Conservation (phyloP, 2,797 vertebrate species). For the Alauda arvensis region DNA sequence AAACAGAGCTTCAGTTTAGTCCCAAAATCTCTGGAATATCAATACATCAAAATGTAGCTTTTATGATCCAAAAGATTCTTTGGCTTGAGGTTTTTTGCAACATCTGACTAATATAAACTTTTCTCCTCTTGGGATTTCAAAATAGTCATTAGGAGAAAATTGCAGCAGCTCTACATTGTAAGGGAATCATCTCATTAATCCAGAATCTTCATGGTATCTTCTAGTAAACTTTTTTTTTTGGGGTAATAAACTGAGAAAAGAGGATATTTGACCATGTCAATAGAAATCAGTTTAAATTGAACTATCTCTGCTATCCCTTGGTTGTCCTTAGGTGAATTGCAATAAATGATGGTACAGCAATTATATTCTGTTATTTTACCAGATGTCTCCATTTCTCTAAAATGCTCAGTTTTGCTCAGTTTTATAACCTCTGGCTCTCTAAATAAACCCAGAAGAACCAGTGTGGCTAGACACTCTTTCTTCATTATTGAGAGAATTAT, state of each 20-base stretch:
- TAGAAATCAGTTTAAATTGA: not conserved
- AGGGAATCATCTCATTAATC: not conserved
- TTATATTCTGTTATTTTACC: constrained; percentile 18
- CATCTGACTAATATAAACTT: not conserved
- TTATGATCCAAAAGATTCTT: not conserved
- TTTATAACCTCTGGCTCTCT: not conserved
- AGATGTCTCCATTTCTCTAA: not conserved
- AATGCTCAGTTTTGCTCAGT: not conserved
- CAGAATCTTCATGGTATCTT: not conserved
- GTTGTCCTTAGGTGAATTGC: not conserved
- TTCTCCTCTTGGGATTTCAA: not conserved
- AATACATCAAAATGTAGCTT: not conserved
- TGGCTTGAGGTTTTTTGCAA: not conserved
- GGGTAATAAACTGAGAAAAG: not conserved
- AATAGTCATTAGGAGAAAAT: not conserved
- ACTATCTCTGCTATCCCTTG: not conserved
- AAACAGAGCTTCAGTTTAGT: not conserved
- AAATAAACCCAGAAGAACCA: not conserved
- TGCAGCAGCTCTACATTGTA: not conserved
- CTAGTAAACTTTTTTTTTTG: not conserved
- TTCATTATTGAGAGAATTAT: not conserved
- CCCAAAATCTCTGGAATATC: not conserved
- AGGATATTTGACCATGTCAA: not conserved
- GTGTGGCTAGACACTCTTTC: not conserved
- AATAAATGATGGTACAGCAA: not conserved